Evolutionary conservation across 2,888 invertebrate genomes (phyloP), one percentile per base, ranked within the genome.

Genomic region (Caenorhabditis afra): DNA sequence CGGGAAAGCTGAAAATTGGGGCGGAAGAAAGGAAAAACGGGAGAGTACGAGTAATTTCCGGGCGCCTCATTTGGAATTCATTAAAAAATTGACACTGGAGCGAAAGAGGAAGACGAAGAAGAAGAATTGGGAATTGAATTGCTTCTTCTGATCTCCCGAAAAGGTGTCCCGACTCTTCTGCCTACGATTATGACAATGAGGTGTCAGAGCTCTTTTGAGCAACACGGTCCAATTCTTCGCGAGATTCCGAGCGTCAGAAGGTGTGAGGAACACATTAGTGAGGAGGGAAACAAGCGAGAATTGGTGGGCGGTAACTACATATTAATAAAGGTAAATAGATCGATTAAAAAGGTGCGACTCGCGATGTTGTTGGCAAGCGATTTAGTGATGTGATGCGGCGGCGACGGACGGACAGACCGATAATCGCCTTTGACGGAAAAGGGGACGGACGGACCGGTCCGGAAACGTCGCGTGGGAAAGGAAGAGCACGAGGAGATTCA

Each of bases 321-420:
- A 29, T 7, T 37, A 64, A 64, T 45, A 45, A 53, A 53, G 55
- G 20, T 47, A 67, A 62, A 71, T 55, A 61, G 45, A 55, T 62
- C 70, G 61, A 71, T 71, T 62, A 71, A 71, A 71, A 71, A 71
- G 70, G 68, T 68, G 68, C 68, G 68, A 68, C 23, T 49, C 35
- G 29, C 4, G 23, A 22, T 61, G 70, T 59, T 59, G 47, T 53
- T 53, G 57, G 39, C 58, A 58, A 58, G 58, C 70, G 55, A 62
- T 55, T 70, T 53, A 37, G 70, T 66, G 66, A 66, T 67, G 67
- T 41, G 41, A 44, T 52, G 59, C 35, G 59, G 59, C 35, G 59
- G 44, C 29, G 37, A 29, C 37, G 45, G 37, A 29, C 37, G 45
- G 71, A 57, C 22, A 71, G 41, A 44, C 20, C 39, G 62, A 53